Evolutionary conservation across 2,113 vertebrate genomes (phyloP).

Genomic region (Grus americana): DNA sequence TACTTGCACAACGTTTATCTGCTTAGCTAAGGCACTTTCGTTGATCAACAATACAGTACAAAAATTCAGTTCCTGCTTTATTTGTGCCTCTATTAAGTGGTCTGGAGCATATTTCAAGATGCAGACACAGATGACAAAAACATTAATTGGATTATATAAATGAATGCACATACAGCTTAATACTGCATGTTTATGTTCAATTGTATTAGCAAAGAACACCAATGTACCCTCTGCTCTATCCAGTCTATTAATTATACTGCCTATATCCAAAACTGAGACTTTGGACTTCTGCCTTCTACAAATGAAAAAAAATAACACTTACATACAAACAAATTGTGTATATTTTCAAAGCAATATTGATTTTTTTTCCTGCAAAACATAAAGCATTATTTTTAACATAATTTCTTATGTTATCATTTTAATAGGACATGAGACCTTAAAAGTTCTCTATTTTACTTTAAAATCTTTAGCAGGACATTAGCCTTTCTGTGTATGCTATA

Average conservation of each 20-base stretch:
- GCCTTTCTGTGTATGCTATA: background rate
- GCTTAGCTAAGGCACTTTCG: background rate
- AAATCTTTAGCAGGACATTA: background rate
- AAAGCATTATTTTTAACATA: background rate
- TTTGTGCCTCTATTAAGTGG: background rate
- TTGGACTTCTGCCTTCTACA: background rate
- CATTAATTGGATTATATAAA: background rate
- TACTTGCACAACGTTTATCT: background rate
- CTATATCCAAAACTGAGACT: background rate
- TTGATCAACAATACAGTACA: background rate
- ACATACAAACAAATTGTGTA: background rate
- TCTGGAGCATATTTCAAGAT: background rate
- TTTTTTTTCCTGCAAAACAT: background rate
- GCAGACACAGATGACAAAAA: background rate
- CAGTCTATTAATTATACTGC: background rate
- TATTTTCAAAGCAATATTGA: background rate
- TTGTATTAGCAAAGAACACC: background rate
- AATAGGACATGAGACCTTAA: background rate
- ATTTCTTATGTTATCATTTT: accelerated
- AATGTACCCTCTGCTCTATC: background rate
- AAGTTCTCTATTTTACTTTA: background rate
- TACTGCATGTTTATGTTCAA: background rate
- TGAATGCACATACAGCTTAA: background rate
- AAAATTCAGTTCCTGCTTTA: background rate
- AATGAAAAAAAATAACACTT: background rate